Evolutionary conservation across 1,140 invertebrate genomes (phyloP).

Genomic region (Drosophila pseudoobscura): DNA sequence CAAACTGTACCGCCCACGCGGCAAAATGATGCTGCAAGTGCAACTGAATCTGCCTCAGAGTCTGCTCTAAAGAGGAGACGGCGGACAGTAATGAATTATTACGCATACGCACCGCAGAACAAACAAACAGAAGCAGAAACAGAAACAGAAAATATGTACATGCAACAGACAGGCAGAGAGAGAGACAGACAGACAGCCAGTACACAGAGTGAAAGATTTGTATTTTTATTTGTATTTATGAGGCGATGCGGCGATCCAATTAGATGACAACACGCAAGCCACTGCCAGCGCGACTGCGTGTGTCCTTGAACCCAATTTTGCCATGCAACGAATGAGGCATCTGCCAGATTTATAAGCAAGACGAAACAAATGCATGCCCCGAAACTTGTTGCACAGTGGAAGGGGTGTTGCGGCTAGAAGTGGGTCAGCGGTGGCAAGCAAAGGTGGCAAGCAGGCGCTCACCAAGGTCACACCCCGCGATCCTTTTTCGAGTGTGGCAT

Average conservation of each 20-base stretch:
- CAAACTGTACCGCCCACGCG: slow-evolving; percentile 61
- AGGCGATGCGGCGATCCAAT: slow-evolving; percentile 12
- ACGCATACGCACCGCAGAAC: slow-evolving; percentile 65
- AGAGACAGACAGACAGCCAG: background rate
- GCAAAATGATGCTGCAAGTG: slow-evolving; percentile 8
- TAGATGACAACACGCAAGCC: slow-evolving; percentile 29
- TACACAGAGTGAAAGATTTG: slow-evolving; percentile 1
- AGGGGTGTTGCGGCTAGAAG: background rate
- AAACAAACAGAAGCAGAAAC: slow-evolving; percentile 41
- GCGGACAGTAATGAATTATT: slow-evolving; percentile 40
- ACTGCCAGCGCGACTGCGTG: background rate
- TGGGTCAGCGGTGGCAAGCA: slow-evolving; percentile 27
- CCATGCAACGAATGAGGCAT: slow-evolving; percentile 1
- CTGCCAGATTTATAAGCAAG: slow-evolving; percentile 18
- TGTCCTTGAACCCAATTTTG: slow-evolving; percentile 44
- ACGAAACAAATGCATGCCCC: slow-evolving; percentile 21
- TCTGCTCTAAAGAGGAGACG: background rate
- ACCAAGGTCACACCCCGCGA: slow-evolving; percentile 19
- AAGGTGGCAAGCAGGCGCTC: too few relatives aligned
- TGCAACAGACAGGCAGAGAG: background rate
- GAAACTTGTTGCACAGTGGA: slow-evolving; percentile 25
- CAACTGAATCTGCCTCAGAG: background rate
- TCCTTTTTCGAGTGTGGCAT: background rate
- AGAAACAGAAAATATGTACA: slow-evolving; percentile 51
- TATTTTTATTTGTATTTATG: too few relatives aligned